Conservation (phyloP, 1,140 invertebrate genomes). For the Calephelis nemesis region DNA sequence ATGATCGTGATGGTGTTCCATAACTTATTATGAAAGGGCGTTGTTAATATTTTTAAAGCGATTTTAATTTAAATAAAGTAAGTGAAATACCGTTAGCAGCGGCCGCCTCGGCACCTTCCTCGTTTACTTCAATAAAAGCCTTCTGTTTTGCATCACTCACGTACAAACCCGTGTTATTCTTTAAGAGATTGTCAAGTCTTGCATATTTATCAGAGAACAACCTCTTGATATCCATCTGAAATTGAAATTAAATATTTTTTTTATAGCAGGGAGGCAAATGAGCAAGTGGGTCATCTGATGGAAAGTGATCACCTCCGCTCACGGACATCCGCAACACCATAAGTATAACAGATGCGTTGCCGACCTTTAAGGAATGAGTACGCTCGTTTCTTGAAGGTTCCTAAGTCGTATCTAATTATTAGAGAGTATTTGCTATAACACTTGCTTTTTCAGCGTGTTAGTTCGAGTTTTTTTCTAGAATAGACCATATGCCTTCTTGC, state of each 20-base stretch:
- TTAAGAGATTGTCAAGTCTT: slow-evolving; percentile 46
- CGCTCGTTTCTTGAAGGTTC: no score
- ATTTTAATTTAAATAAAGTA: slow-evolving; percentile 8
- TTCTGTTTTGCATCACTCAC: slow-evolving; percentile 57
- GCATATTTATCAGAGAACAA: slow-evolving; percentile 43
- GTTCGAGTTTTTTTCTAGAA: no score
- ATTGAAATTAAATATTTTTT: slow-evolving; percentile 14
- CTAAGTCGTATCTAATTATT: no score
- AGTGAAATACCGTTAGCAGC: slow-evolving; percentile 55
- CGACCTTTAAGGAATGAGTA: no score
- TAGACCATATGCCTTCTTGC: no score
- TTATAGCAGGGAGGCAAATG: no score
- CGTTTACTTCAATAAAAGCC: slow-evolving; percentile 65
- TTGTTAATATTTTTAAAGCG: not conserved
- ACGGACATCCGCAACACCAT: no score
- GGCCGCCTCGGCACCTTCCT: slow-evolving; percentile 61
- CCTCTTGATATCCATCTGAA: slow-evolving; percentile 51
- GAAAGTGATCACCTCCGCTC: no score
- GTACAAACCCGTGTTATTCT: slow-evolving; percentile 34
- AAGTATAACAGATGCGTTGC: no score
- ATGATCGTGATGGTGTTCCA: not conserved
- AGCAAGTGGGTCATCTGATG: no score
- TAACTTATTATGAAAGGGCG: not conserved
- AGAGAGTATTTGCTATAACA: no score
- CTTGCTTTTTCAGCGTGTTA: no score